Evolutionary conservation across 2,888 invertebrate genomes (phyloP).

Genomic region (Drosophila kanekoi): DNA sequence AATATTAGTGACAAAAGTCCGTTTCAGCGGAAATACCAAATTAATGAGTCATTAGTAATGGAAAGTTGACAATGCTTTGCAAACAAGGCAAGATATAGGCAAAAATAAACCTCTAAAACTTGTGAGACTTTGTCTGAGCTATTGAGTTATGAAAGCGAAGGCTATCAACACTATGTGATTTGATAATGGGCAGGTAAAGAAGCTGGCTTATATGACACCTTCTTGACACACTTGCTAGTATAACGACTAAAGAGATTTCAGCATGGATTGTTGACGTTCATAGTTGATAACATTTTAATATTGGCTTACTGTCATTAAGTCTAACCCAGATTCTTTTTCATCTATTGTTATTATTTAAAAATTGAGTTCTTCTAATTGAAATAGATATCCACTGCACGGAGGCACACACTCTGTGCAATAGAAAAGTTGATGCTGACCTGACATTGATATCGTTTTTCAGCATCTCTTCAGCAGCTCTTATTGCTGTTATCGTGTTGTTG

Average conservation of each 20-base stretch:
- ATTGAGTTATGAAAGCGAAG: constrained; percentile 20
- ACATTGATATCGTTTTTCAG: constrained; percentile 46
- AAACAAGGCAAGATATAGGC: background rate
- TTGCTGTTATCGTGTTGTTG: constrained; percentile 2
- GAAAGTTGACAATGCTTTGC: constrained; percentile 9
- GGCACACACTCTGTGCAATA: constrained; percentile 1
- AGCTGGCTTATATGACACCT: background rate
- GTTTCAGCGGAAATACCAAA: constrained; percentile 37
- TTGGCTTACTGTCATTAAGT: too few species aligned
- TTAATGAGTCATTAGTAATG: constrained; percentile 24
- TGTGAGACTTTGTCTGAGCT: constrained; percentile 16
- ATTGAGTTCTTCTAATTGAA: constrained; percentile 3
- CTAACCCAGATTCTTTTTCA: background rate
- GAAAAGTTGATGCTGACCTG: constrained; percentile 33
- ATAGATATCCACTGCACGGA: background rate
- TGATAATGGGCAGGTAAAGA: background rate
- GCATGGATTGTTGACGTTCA: too few species aligned
- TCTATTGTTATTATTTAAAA: too few species aligned
- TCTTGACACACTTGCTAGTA: background rate
- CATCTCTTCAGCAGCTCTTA: constrained; percentile 16
- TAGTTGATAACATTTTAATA: too few species aligned
- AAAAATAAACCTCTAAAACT: constrained; percentile 10
- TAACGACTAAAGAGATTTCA: background rate
- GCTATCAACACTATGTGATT: background rate
- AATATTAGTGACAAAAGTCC: constrained; percentile 44